Evolutionary conservation across 2,888 invertebrate genomes (phyloP), one percentile per base, ranked within the genome.

Genomic region (Abrostola tripartita): DNA sequence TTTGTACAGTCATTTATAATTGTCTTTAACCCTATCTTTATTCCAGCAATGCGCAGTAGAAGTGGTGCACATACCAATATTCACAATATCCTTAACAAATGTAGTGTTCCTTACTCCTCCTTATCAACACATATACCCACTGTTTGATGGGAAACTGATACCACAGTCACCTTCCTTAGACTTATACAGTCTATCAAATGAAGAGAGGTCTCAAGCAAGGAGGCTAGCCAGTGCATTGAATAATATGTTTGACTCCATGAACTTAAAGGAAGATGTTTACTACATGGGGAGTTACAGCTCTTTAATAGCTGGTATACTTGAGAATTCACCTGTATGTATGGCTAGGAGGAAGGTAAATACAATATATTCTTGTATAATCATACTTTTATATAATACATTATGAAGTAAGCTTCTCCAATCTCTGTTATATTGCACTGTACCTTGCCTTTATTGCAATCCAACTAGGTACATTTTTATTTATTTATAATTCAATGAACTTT

Each of bases 201-300:
- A 91, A 6, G 92, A 95, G 64, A 89, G 94, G 52, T 88, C 91
- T 5, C 85, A 87, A 67, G 89, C 95, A 0, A 79, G 94, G 53
- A 91, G 95, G 65, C 75, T 95, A 41, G 95, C 95, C 0, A 92
- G 93, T 74, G 90, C 95, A 12, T 77, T 95, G 5, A 94, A 96
- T 68, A 95, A 93, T 64, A 84, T 96, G 83, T 81, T 96, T 67
- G 94, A 95, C 38, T 94, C 95, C 12, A 92, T 96, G 87, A 95
- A 95, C 74, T 92, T 96, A 7, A 95, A 94, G 67, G 96, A 97
- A 77, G 97, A 97, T 81, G 90, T 96, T 36, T 97, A 95, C 80
- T 95, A 95, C 55, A 87, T 97, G 80, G 97, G 97, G 5, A 91
- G 94, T 37, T 95, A 95, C 52, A 96, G 97, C 81, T 95, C 95